Evolutionary conservation across 2,888 invertebrate genomes (phyloP).

Genomic region (Brachyopa scutellaris): DNA sequence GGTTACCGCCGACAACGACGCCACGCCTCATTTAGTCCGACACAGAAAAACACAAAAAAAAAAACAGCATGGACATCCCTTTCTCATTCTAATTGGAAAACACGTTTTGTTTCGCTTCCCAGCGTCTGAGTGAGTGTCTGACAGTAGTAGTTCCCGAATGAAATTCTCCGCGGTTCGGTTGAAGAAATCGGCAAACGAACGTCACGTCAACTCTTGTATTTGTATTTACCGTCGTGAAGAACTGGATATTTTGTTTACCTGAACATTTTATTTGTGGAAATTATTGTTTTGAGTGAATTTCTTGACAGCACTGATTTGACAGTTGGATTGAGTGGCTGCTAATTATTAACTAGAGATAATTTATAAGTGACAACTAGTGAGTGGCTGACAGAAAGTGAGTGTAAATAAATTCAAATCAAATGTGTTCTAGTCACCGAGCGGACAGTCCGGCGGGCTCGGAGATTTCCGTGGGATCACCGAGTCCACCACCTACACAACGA

Average conservation of each 20-base stretch:
- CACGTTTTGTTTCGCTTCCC: slow-evolving; percentile 69
- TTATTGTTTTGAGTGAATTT: slow-evolving; percentile 43
- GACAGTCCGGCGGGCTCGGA: slow-evolving; percentile 81
- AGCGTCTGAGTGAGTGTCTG: slow-evolving; percentile 55
- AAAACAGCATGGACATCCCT: slow-evolving; percentile 39
- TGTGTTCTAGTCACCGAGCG: slow-evolving; percentile 77
- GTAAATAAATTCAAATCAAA: slow-evolving; percentile 74
- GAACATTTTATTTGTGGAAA: slow-evolving; percentile 13
- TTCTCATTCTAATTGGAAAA: slow-evolving; percentile 62
- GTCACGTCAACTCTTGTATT: slow-evolving; percentile 26
- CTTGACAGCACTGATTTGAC: slow-evolving; percentile 24
- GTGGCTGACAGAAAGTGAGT: neutral
- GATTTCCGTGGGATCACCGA: slow-evolving; percentile 82
- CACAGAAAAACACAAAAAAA: slow-evolving; percentile 9
- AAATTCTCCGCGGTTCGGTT: slow-evolving; percentile 69
- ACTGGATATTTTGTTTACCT: slow-evolving; percentile 13
- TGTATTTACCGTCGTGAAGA: slow-evolving; percentile 69
- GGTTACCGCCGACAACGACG: slow-evolving; percentile 18
- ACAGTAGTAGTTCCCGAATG: slow-evolving; percentile 67
- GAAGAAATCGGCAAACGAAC: slow-evolving; percentile 34
- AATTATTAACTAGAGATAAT: slow-evolving; percentile 47
- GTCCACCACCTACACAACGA: slow-evolving; percentile 79
- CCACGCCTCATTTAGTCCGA: slow-evolving; percentile 52
- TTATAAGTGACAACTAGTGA: slow-evolving; percentile 39
- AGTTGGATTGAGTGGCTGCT: slow-evolving; percentile 48